Evolutionary conservation across 2,113 vertebrate species (phyloP), one percentile per base, ranked within the genome.

Genomic region (Chiloscyllium plagiosum): DNA sequence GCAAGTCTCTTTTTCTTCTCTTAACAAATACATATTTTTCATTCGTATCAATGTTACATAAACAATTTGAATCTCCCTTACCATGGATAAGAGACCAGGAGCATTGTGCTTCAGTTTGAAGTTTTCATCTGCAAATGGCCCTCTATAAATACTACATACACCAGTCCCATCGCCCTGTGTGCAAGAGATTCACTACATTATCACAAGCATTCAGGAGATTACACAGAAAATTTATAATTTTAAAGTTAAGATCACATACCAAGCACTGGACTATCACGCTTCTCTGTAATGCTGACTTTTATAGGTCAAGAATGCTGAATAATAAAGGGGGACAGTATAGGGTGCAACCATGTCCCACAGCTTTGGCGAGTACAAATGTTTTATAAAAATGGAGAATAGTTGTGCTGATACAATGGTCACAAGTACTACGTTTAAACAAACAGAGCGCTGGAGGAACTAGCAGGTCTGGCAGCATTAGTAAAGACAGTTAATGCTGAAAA

Each of bases 71-170:
- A 5, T 3, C 24, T 61, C 87, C 65, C 98, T 97, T 97, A 99
- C 99, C 99, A 99, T 98, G 42, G 99, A 98, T 65, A 99, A 97
- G 56, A 99, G 98, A 83, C 99, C 99, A 26, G 99, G 98, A 8
- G 98, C 97, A 52, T 97, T 98, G 96, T 99, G 99, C 96, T 98
- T 99, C 95, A 98, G 96, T 97, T 97, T 98, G 96, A 99, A 99
- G 97, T 99, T 99, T 97, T 99, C 99, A 97, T 99, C 99, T 96
- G 98, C 98, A 97, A 99, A 99, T 19, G 99, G 99, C 22, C 99
- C 99, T 80, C 99, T 98, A 95, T 99, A 99, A 97, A 99, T 99
- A 96, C 99, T 99, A 97, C 99, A 99, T 1, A 99, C 98, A 37
- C 99, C 99, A 12, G 99, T 99, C 89, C 99, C 99, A 8, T 99